Conservation (phyloP, 1,140 invertebrate species). For the Ceratoteleas bidentatus region DNA sequence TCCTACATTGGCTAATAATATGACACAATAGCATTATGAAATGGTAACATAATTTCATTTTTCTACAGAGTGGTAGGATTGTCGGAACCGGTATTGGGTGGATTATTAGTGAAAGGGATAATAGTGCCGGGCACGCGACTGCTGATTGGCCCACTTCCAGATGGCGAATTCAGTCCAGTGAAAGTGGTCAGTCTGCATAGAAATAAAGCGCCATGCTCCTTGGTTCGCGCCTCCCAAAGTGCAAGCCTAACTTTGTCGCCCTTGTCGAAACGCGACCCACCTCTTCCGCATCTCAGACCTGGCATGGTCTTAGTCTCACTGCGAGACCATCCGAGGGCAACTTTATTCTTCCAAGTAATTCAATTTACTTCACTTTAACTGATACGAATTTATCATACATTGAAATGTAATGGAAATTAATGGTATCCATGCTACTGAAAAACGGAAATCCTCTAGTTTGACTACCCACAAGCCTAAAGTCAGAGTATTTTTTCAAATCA, state of each 20-base stretch:
- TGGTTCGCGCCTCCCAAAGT: slow-evolving; percentile 94
- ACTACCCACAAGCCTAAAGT: too few relatives aligned
- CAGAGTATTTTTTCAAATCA: too few relatives aligned
- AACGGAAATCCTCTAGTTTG: too few relatives aligned
- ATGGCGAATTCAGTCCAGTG: slow-evolving; percentile 90
- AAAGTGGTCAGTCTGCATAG: slow-evolving; percentile 92
- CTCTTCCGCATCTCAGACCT: slow-evolving; percentile 85
- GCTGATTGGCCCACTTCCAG: slow-evolving; percentile 90
- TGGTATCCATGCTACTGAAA: background rate
- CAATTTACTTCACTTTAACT: too few relatives aligned
- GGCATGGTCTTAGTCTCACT: slow-evolving; percentile 90
- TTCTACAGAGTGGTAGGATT: slow-evolving; percentile 84
- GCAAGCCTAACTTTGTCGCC: slow-evolving; percentile 91
- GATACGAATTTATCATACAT: too few relatives aligned
- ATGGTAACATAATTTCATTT: slow-evolving; percentile 17
- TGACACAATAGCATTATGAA: background rate
- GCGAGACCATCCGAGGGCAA: slow-evolving; percentile 84
- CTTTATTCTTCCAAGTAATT: slow-evolving; percentile 89
- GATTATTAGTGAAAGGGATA: slow-evolving; percentile 91
- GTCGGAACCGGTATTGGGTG: slow-evolving; percentile 92
- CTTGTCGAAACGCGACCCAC: slow-evolving; percentile 79
- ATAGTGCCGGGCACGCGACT: slow-evolving; percentile 92
- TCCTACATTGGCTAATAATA: too few relatives aligned
- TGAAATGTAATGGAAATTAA: background rate
- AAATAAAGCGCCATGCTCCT: slow-evolving; percentile 93